These are phyloP conservation scores for Labrus mixtus DNA, from an alignment of 2,113 vertebrate species.

Conservation along the genomic window DNA sequence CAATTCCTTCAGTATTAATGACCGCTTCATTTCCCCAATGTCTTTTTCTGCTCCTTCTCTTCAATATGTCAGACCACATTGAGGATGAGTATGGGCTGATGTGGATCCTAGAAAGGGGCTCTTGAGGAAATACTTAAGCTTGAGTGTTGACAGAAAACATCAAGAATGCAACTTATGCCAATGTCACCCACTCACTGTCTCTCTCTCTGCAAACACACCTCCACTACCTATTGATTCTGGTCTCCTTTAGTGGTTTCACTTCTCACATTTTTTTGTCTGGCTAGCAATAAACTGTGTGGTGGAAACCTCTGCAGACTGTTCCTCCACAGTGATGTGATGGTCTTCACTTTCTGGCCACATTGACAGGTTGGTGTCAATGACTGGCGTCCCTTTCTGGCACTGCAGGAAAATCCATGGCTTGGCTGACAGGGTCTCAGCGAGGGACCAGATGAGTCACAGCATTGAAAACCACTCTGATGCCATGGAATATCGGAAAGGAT, in stretches of 20 bases:
- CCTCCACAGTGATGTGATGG: constrained; percentile 11
- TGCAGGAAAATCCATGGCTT: constrained; percentile 31
- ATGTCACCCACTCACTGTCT: constrained; percentile 26
- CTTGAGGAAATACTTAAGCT: constrained; percentile 52
- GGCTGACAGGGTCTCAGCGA: constrained; percentile 41
- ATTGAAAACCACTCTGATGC: constrained; percentile 35
- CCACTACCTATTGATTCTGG: constrained; percentile 43
- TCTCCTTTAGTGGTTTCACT: constrained; percentile 40
- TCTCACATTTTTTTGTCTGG: constrained; percentile 44
- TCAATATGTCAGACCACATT: constrained; percentile 47
- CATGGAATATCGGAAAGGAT: constrained; percentile 18
- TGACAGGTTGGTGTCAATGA: constrained; percentile 31
- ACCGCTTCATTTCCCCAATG: constrained; percentile 32
- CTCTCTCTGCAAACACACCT: background rate
- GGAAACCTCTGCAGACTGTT: background rate
- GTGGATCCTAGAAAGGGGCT: constrained; percentile 46
- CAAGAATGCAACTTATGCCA: constrained; percentile 47
- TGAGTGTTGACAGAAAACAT: constrained; percentile 66
- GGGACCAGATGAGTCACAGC: constrained; percentile 10
- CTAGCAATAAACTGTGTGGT: constrained; percentile 28
- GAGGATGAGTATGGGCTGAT: constrained; percentile 49
- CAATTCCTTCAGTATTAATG: constrained; percentile 77
- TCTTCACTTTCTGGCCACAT: constrained; percentile 13
- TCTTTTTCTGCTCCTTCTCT: constrained; percentile 44
- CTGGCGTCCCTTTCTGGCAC: constrained; percentile 10